A percentile compares a stretch with the other conserved stretches of the same genome.
phyloP scores from a whole-genome alignment of 2,113 vertebrate species.

The Pleuronectes platessa region DNA sequence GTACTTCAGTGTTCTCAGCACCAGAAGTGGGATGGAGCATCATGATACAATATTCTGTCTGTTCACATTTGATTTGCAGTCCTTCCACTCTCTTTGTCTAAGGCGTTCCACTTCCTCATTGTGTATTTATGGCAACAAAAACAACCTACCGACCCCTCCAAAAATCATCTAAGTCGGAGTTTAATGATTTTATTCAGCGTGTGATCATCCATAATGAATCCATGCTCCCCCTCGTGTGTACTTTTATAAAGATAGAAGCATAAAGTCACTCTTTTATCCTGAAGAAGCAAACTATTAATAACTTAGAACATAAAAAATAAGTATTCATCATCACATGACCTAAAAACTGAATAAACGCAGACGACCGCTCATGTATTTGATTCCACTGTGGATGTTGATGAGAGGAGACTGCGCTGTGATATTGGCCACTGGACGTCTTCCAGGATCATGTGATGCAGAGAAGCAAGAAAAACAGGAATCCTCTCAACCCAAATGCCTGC shows the following conservation, averaged over 20 bases:
- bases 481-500: constrained; percentile 56
- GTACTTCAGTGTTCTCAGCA: constrained; percentile 78
- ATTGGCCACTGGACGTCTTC: constrained; percentile 46
- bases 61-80: constrained; percentile 72
- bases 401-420: constrained; percentile 38
- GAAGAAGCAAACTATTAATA: neutral
- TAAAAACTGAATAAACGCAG: neutral
- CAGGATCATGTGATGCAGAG: constrained; percentile 56
- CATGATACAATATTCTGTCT: constrained; percentile 79
- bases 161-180: constrained; percentile 1
- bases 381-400: constrained; percentile 20
- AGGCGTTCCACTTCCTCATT: constrained; percentile 71
- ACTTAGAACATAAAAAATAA: constrained; percentile 16
- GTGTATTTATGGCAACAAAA: constrained; percentile 71
- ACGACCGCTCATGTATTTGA: constrained; percentile 6
- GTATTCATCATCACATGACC: neutral
- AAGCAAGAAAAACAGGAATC: constrained; percentile 76
- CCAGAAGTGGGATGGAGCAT: constrained; percentile 78
- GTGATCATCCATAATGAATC: neutral
- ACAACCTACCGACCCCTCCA: constrained; percentile 39
- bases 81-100: constrained; percentile 71
- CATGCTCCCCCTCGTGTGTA: neutral
- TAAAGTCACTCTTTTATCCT: neutral
- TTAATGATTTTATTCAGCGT: neutral
- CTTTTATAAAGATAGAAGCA: neutral